phyloP scores from a whole-genome alignment of 1,140 invertebrate genomes.

The Paraescarpia echinospica region DNA sequence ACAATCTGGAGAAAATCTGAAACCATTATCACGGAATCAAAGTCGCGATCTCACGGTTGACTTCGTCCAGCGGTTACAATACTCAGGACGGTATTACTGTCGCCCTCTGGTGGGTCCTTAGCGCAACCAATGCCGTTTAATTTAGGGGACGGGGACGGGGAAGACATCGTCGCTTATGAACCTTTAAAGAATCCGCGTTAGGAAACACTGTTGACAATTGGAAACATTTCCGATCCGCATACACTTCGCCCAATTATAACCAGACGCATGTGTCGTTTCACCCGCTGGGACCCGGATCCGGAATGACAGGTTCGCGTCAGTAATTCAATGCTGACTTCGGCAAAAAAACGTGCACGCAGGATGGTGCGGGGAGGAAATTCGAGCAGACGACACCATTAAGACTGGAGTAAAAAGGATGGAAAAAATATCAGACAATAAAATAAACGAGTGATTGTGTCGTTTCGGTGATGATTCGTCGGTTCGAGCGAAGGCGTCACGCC shows the following conservation, averaged over 20 bases:
- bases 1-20: not conserved
- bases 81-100: not conserved
- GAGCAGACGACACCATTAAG: not conserved
- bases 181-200: not conserved
- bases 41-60: not conserved
- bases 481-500: not conserved
- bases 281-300: not conserved
- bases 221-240: not conserved
- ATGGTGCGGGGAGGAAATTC: not conserved
- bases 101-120: not conserved
- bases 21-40: not conserved
- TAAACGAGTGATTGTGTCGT: not conserved
- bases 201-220: not conserved
- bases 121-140: not conserved
- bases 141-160: not conserved
- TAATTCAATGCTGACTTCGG: not conserved
- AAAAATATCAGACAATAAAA: not conserved
- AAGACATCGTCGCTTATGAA: not conserved
- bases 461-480: not conserved
- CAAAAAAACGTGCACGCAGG: not conserved
- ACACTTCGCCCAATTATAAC: not conserved
- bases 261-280: not conserved
- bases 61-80: not conserved
- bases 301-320: not conserved
- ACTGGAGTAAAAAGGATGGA: not conserved